Base-by-base conservation (phyloP, 2,113 vertebrate genomes). In the Lepisosteus oculatus region DNA sequence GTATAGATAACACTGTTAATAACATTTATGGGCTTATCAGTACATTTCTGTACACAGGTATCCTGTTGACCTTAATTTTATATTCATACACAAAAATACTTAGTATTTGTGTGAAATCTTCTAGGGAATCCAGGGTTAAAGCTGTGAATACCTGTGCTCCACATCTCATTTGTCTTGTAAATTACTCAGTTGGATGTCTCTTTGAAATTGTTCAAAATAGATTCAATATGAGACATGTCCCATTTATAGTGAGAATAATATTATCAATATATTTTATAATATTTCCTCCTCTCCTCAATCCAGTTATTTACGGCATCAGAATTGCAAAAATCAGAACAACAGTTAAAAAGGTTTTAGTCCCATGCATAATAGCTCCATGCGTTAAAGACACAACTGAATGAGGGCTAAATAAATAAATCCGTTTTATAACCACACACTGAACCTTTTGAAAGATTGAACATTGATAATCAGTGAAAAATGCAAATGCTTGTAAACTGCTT, bases 251-350 rank as follows among this genome's bases (percentile, higher is more conserved):
- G 3, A 76, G 75, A 44, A 12, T 80, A 44, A 83, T 87, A 68
- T 65, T 89, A 76, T 85, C 86, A 6, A 3, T 88, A 9, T 85
- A 84, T 78, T 83, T 85, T 72, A 15, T 87, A 51, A 83, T 87
- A 63, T 79, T 81, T 14, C 81, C 85, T 11, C 76, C 85, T 3
- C 59, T 85, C 67, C 59, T 89, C 3, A 86, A 89, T 74, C 81
- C 84, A 57, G 15, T 6, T 1, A 81, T 85, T 15, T 86, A 87
- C 29, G 84, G 87, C 17, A 11, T 85, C 3, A 81, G 79, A 15
- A 14, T 51, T 6, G 7, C 11, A 51, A 11, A 67, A 51, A 67
- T 67, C 1, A 67, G 45, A 67, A 44, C 6, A 45, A 14, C 43
- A 13, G 43, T 43, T 44, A 43, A 67, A 67, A 67, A 67, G 44